These are phyloP conservation scores for Meandrina meandrites DNA, from an alignment of 92 coral and sea anemone species.

Conservation along the genomic window DNA sequence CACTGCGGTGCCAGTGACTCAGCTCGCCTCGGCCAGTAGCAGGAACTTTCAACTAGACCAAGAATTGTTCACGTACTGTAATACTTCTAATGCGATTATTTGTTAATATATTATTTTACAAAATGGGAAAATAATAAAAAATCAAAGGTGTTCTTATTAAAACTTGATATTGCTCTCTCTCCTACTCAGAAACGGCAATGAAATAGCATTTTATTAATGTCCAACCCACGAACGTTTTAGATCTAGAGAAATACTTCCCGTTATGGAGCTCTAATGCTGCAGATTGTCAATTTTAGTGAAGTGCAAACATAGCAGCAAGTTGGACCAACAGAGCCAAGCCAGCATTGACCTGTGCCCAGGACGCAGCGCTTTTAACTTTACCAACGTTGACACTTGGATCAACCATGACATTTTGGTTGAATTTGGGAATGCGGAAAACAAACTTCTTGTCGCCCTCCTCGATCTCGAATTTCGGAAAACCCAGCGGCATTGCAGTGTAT, in stretches of 20 bases:
- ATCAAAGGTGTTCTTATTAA: neutral
- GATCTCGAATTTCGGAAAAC: slow-evolving; percentile 27
- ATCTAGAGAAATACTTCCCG: neutral
- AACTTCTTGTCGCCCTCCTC: slow-evolving; percentile 35
- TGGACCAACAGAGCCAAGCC: neutral
- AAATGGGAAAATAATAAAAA: neutral
- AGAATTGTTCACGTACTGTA: neutral
- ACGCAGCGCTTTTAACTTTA: neutral
- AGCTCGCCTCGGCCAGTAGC: no score
- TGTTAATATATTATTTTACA: neutral
- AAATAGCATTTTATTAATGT: no score
- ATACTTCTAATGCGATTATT: neutral
- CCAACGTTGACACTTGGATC: slow-evolving; percentile 37
- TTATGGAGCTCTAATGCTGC: neutral
- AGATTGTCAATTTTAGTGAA: neutral
- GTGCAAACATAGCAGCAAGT: neutral
- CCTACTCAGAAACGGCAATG: no score
- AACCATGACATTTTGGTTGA: slow-evolving; percentile 16
- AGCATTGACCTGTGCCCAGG: neutral
- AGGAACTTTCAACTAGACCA: no score
- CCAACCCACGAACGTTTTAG: neutral
- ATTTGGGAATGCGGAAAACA: slow-evolving; percentile 40
- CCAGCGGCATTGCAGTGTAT: slow-evolving; percentile 31
- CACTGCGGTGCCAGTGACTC: no score
- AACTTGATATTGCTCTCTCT: no score